Percentiles rank a stretch among this genome's conserved stretches.
These are phyloP conservation scores for Lithophane leautieri DNA, from an alignment of 2,888 invertebrate genomes.

Conservation along the genomic window DNA sequence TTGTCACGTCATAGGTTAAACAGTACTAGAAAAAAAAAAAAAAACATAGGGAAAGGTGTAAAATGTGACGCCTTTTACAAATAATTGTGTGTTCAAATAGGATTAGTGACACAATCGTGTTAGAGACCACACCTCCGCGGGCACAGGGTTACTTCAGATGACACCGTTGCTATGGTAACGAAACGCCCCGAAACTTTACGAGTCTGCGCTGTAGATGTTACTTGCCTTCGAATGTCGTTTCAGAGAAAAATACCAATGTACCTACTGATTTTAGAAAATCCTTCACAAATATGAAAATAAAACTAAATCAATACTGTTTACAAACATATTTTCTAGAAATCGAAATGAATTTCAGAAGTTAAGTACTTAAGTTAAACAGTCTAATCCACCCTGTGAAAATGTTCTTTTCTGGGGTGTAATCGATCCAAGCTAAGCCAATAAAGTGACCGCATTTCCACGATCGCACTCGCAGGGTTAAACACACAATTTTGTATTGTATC, in stretches of 20 bases:
- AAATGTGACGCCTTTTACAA: constrained; percentile 78
- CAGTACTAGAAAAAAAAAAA: constrained; percentile 49
- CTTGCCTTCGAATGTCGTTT: background rate
- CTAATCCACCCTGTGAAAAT: background rate
- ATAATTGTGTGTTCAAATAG: constrained; percentile 76
- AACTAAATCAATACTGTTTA: background rate
- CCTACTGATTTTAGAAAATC: background rate
- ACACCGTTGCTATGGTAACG: constrained; percentile 69
- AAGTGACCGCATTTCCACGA: constrained; percentile 48
- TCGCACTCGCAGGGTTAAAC: constrained; percentile 23
- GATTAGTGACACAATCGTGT: constrained; percentile 82
- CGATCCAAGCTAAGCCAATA: constrained; percentile 41
- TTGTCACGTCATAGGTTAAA: constrained; percentile 62
- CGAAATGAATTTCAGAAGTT: background rate
- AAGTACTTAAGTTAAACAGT: background rate
- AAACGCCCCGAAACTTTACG: constrained; percentile 54
- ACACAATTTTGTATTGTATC: constrained; percentile 18
- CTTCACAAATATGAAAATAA: background rate
- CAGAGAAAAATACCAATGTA: background rate
- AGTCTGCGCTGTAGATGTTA: constrained; percentile 46
- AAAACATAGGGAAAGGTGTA: constrained; percentile 60
- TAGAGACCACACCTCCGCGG: constrained; percentile 80
- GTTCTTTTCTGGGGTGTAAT: constrained; percentile 34
- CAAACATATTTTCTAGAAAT: background rate
- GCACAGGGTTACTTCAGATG: constrained; percentile 59